These are phyloP conservation scores for Coluber constrictor DNA, from an alignment of 2,797 vertebrate species.

Conservation along the genomic window DNA sequence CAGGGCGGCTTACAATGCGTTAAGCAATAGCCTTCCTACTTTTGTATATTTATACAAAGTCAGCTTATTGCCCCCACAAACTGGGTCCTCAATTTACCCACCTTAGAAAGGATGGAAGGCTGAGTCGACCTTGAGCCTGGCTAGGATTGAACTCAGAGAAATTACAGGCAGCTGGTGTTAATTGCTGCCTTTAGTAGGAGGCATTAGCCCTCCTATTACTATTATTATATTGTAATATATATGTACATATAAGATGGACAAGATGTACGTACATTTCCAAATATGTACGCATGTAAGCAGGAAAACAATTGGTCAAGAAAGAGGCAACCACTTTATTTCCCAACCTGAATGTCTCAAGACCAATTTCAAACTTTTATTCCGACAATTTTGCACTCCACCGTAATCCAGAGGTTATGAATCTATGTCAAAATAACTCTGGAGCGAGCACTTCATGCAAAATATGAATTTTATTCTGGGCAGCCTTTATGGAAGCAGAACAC, in stretches of 20 bases:
- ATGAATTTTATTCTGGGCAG: too few species aligned
- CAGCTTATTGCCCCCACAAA: too few species aligned
- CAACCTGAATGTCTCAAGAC: background rate
- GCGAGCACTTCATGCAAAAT: background rate
- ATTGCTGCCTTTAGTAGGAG: too few species aligned
- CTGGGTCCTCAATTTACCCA: too few species aligned
- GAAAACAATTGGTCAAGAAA: background rate
- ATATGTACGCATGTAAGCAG: background rate
- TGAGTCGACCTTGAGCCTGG: too few species aligned
- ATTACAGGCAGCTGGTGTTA: too few species aligned
- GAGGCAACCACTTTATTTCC: background rate
- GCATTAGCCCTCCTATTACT: too few species aligned
- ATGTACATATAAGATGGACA: background rate
- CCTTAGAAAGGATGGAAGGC: too few species aligned
- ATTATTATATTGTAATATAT: background rate
- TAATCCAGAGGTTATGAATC: background rate
- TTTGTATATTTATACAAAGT: too few species aligned
- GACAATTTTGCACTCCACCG: background rate
- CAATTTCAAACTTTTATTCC: background rate
- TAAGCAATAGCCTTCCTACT: too few species aligned
- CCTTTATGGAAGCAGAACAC: background rate
- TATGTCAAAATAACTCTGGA: background rate
- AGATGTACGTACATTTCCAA: background rate
- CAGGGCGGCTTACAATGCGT: too few species aligned
- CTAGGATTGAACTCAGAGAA: too few species aligned